Evolutionary conservation across 2,113 vertebrate genomes (phyloP), one percentile per base, ranked within the genome.

Genomic region (Pseudopipra pipra): DNA sequence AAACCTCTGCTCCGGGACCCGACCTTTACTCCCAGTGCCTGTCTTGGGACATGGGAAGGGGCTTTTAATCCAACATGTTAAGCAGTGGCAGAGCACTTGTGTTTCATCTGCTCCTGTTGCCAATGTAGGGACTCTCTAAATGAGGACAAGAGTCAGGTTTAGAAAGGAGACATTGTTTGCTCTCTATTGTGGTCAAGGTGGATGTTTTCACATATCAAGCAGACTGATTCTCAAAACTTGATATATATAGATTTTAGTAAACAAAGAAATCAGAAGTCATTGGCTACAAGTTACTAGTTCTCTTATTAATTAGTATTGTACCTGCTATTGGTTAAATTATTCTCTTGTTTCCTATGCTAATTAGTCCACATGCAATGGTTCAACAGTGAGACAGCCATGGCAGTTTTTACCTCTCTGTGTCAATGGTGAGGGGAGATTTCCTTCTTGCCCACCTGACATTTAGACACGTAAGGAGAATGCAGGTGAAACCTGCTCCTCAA

Each of bases 21-120:
- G 55, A 1, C 9, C 10, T 9, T 35, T 18, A 2, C 4, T 68
- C 7, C 54, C 2, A 10, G 13, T 10, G 22, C 43, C 20, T 3
- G 33, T 23, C 15, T 33, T 30, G 37, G 54, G 24, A 16, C 16
- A 12, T 18, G 58, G 30, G 28, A 10, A 8, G 41, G 41, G 47
- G 31, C 8, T 11, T 37, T 33, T 23, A 8, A 7, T 10, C 27
- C 39, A 5, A 21, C n/a, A 3, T 1, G 1, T 22, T 2, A 17
- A 18, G 27, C 55, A n/a, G 37, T 9, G 28, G 20, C 55, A 3
- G 15, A 9, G 46, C 2, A 6, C 6, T 35, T 1, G 3, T 9
- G 23, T 52, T 56, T 25, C 21, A 6, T 41, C 17, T 52, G 17
- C 22, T 24, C 19, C 9, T 43, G 28, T 43, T 43, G 19, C 27